These are phyloP conservation scores for Lamprologus sp. DNA, from an alignment of 2,113 vertebrate genomes.

Conservation along the genomic window DNA sequence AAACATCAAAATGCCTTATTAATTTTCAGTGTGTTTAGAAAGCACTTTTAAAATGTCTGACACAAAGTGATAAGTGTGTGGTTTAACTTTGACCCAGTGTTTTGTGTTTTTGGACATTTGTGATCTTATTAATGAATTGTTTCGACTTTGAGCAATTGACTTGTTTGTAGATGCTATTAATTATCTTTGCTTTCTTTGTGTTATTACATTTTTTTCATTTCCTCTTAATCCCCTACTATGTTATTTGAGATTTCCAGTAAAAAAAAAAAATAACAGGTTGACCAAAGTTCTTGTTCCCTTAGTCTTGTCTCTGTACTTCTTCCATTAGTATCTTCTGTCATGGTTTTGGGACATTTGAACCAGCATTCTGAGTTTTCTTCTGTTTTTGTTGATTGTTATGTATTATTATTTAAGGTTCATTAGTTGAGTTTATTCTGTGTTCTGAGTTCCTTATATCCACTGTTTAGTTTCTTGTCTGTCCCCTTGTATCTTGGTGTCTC, in stretches of 20 bases:
- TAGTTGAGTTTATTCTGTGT: not conserved
- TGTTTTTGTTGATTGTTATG: not conserved
- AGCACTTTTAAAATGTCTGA: not conserved
- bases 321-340: not conserved
- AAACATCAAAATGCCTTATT: not conserved
- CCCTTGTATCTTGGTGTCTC: not conserved
- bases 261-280: not conserved
- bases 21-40: not conserved
- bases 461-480: not conserved
- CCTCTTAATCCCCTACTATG: not conserved
- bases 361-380: not conserved
- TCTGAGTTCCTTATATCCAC: not conserved
- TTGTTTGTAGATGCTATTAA: not conserved
- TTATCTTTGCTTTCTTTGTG: not conserved
- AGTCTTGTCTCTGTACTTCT: not conserved
- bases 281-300: not conserved
- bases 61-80: not conserved
- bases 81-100: not conserved
- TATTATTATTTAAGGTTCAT: not conserved
- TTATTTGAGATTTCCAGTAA: not conserved
- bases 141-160: not conserved
- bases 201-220: not conserved
- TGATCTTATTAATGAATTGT: not conserved
- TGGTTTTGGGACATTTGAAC: not conserved
- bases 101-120: not conserved